Percentiles rank a stretch among this genome's conserved stretches.
Conservation (phyloP, 2,888 invertebrate species). For the Xestia rhomboidea region DNA sequence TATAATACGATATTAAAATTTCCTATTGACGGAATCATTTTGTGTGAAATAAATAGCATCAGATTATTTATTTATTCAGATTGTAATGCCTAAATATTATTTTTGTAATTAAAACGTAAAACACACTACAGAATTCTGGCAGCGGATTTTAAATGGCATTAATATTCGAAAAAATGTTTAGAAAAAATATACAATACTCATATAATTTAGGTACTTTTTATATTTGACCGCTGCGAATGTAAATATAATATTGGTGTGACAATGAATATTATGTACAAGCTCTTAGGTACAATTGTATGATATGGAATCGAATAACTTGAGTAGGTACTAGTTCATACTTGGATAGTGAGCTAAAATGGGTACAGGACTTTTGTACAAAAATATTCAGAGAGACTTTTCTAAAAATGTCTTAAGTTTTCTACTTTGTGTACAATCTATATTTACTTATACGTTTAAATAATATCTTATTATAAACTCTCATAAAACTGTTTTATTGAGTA, state of each 20-base stretch:
- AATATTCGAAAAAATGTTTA: slow-evolving; percentile 79
- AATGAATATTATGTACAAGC: slow-evolving; percentile 82
- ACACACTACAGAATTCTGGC: slow-evolving; percentile 46
- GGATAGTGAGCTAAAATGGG: slow-evolving; percentile 73
- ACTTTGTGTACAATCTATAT: slow-evolving; percentile 64
- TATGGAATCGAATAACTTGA: slow-evolving; percentile 82
- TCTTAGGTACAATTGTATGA: slow-evolving; percentile 85
- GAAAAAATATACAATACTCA: slow-evolving; percentile 79
- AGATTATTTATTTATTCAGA: slow-evolving; percentile 3
- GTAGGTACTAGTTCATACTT: slow-evolving; percentile 82
- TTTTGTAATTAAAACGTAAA: slow-evolving; percentile 10
- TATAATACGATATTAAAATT: slow-evolving; percentile 13
- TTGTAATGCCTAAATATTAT: slow-evolving; percentile 14
- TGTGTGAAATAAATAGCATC: slow-evolving; percentile 1
- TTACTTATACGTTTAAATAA: slow-evolving; percentile 57
- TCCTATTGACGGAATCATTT: slow-evolving; percentile 36
- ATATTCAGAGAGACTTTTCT: slow-evolving; percentile 83
- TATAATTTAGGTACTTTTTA: slow-evolving; percentile 68
- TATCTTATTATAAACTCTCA: slow-evolving; percentile 44
- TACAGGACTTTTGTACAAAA: slow-evolving; percentile 84
- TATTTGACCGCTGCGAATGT: slow-evolving; percentile 75
- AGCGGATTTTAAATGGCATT: slow-evolving; percentile 69
- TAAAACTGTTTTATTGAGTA: slow-evolving; percentile 40
- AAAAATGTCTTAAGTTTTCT: slow-evolving; percentile 69
- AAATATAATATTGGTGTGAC: slow-evolving; percentile 75